Evolutionary conservation across 2,888 invertebrate genomes (phyloP), one percentile per base, ranked within the genome.

Genomic region (Neuroscelio doddi): DNA sequence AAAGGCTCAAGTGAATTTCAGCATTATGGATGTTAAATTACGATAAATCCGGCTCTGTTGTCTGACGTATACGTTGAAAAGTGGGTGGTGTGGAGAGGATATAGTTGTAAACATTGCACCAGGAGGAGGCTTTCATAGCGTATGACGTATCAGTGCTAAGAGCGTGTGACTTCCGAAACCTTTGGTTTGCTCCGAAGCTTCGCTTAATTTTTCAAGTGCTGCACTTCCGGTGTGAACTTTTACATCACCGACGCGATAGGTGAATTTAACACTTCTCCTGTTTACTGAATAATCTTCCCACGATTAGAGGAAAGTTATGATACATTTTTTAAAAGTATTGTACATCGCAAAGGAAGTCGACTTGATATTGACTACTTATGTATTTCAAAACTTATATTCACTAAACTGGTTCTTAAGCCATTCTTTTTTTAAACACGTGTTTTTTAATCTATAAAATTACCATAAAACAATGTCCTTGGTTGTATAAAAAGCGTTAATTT

Each of bases 51-150:
- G 24, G 8, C 38, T 14, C 12, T 16, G 27, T 46, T 51, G 39
- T 14, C 32, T 47, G 51, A 55, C 39, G 34, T 53, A 55, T 53
- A 21, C 21, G 21, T 5, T 2, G 21, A 36, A 59, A 66, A 62
- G 62, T 63, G 62, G 58, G 58, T 58, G 58, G 50, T 16, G 45
- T 16, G 21, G 29, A 53, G 21, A 42, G 24, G 39, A 41, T 46
- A 46, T 49, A 65, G 51, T 29, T 58, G 55, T 55, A 63, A 62
- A 63, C 55, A 55, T 55, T 55, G 32, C 3, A 34, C 34, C 38
- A 42, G 45, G 50, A 44, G 32, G 45, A 51, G 2, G 49, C 55
- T 46, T 47, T 26, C 30, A 45, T 34, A 21, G 12, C 34, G 42
- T 41, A 27, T 26, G 41, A 38, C 27, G 44, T 44, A 44, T 29